Evolutionary conservation across 2,113 vertebrate species (phyloP).

Genomic region (Syrmaticus mikado): DNA sequence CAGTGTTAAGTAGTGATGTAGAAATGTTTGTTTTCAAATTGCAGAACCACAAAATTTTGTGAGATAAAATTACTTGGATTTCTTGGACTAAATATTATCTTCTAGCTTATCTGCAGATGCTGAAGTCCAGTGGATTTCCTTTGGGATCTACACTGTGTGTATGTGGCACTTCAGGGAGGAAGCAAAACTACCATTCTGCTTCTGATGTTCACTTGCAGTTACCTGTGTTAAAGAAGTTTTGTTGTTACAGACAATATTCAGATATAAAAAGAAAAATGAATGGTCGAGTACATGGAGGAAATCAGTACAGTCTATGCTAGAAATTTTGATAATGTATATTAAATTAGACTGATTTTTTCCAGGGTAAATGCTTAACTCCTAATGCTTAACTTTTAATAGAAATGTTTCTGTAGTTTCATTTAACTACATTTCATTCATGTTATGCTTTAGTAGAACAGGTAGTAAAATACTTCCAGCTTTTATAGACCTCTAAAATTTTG

Average conservation of each 20-base stretch:
- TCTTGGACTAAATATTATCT: background rate
- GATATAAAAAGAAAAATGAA: background rate
- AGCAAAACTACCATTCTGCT: background rate
- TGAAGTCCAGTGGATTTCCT: background rate
- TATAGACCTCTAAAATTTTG: background rate
- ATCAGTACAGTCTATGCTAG: background rate
- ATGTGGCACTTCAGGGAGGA: background rate
- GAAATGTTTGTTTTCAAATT: background rate
- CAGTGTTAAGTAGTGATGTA: background rate
- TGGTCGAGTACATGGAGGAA: background rate
- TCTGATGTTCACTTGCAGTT: background rate
- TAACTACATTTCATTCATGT: no score
- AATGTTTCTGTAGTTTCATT: background rate
- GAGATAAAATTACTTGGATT: background rate
- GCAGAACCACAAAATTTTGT: background rate
- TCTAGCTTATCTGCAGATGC: background rate
- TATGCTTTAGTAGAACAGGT: background rate
- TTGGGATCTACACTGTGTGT: background rate
- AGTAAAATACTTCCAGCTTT: background rate
- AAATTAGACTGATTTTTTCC: background rate
- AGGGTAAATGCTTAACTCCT: background rate
- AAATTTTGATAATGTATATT: background rate
- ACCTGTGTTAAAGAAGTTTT: background rate
- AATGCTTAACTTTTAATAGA: background rate
- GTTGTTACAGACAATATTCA: background rate